Conservation (phyloP, 2,797 vertebrate species). For the Sebastes steindachneri region DNA sequence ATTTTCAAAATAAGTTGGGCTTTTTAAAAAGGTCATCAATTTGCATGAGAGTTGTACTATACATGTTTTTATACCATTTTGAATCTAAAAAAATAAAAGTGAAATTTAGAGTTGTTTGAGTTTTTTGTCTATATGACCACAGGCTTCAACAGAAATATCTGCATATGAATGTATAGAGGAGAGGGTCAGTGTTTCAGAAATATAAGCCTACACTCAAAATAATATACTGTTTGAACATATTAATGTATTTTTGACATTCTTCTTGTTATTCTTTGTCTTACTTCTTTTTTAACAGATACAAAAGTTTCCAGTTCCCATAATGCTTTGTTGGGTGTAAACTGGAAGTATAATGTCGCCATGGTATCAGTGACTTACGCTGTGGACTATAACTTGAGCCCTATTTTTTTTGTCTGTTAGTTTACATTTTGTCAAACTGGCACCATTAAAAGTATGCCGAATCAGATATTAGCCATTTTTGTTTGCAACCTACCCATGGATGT, state of each 20-base stretch:
- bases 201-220: too few species aligned
- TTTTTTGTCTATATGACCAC: neutral
- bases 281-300: too few species aligned
- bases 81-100: neutral
- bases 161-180: neutral
- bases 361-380: too few species aligned
- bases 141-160: neutral
- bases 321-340: neutral
- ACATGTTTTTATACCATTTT: neutral
- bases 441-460: neutral
- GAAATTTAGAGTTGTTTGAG: neutral
- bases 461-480: neutral
- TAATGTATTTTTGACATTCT: too few species aligned
- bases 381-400: neutral
- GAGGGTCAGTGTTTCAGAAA: neutral
- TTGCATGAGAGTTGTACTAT: neutral
- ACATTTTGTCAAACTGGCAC: neutral
- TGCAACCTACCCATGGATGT: neutral
- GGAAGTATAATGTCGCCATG: neutral
- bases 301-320: neutral
- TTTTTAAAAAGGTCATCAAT: neutral
- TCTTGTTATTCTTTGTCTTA: neutral
- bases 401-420: neutral
- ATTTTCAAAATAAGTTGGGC: neutral
- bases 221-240: neutral